A percentile compares a stretch with the other conserved stretches of the same genome.
Conservation (phyloP, 2,797 vertebrate species). For the Heterohyrax brucei region DNA sequence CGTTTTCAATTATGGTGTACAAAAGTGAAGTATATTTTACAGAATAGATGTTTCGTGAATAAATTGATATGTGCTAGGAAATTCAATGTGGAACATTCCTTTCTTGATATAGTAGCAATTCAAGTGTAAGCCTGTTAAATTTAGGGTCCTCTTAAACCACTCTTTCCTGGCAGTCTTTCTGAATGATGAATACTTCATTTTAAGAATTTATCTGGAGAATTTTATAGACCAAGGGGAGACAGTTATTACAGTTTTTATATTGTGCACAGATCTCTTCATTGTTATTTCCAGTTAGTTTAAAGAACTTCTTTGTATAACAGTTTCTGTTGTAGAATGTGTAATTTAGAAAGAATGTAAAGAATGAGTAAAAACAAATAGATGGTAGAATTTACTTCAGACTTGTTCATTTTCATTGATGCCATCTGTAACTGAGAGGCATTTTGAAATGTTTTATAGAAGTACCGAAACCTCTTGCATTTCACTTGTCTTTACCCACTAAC, state of each 20-base stretch:
- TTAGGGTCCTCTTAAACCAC: conserved; percentile 74
- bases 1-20: conserved; percentile 27
- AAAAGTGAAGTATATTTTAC: conserved; percentile 62
- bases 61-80: conserved; percentile 78
- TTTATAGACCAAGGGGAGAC: conserved; percentile 68
- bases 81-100: conserved; percentile 64
- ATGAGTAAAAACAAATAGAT: conserved; percentile 52
- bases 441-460: conserved; percentile 28
- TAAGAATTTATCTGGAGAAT: conserved; percentile 65
- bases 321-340: conserved; percentile 22
- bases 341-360: conserved; percentile 63
- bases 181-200: conserved; percentile 73
- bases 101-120: conserved; percentile 75
- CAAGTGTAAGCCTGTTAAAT: conserved; percentile 74
- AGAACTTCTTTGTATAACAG: conserved; percentile 57
- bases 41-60: conserved; percentile 69
- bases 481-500: neutral
- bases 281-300: conserved; percentile 69
- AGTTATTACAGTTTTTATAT: conserved; percentile 66
- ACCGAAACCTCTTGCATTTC: neutral
- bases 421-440: conserved; percentile 15
- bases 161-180: conserved; percentile 35
- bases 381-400: conserved; percentile 17
- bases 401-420: neutral
- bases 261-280: conserved; percentile 62